Conservation (phyloP, 2,113 vertebrate genomes). For the Lamprologus tigripictilis region DNA sequence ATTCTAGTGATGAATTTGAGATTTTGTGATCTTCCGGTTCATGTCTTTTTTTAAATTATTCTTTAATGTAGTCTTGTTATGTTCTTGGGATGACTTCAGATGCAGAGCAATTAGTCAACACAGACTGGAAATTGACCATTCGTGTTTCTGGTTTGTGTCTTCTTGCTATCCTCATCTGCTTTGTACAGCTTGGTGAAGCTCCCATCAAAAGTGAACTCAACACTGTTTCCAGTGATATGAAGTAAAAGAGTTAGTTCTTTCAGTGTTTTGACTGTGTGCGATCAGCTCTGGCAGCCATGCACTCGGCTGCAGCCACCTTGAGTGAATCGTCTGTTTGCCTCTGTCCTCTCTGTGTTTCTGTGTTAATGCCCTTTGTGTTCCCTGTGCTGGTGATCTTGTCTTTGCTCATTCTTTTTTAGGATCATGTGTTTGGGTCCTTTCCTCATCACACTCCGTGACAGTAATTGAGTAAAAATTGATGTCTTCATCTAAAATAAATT, state of each 20-base stretch:
- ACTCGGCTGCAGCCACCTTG: neutral
- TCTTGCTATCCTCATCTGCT: neutral
- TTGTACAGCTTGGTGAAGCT: neutral
- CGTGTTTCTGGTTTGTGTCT: neutral
- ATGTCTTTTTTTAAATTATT: rapidly evolving
- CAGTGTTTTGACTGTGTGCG: neutral
- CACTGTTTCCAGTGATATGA: neutral
- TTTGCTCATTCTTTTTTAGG: neutral
- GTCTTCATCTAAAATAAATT: neutral
- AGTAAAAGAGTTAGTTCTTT: neutral
- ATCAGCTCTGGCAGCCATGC: neutral
- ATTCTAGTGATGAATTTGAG: neutral
- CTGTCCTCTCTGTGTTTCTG: neutral
- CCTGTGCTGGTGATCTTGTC: neutral
- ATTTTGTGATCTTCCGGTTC: neutral
- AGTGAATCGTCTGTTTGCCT: neutral
- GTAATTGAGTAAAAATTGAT: neutral
- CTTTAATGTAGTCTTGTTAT: neutral
- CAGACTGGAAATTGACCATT: neutral
- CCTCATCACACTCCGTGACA: neutral
- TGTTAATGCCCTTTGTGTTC: neutral
- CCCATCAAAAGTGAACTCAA: neutral
- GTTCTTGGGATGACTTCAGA: neutral
- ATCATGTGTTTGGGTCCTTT: neutral
- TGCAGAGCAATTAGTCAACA: neutral